A percentile compares a stretch with the other conserved stretches of the same genome.
Evolutionary conservation across 2,113 vertebrate genomes (phyloP).

Genomic region (Chaetodon auriga): DNA sequence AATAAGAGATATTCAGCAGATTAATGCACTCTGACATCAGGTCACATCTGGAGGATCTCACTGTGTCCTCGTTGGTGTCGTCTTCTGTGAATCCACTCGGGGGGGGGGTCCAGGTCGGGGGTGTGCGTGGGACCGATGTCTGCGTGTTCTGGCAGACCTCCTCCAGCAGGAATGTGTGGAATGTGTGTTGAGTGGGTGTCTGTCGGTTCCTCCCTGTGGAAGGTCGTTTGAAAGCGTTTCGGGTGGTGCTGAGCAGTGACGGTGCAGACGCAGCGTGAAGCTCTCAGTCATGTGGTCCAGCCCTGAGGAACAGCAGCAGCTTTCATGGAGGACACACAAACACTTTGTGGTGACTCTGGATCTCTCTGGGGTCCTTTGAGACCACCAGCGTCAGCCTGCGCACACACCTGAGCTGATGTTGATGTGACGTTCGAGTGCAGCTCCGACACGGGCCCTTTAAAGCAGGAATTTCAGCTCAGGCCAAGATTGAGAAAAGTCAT

Average conservation of each 20-base stretch:
- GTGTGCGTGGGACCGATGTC: not conserved
- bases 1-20: too few relatives aligned
- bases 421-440: slow-evolving; percentile 20
- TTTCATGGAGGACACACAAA: slow-evolving; percentile 46
- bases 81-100: not conserved
- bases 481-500: not conserved
- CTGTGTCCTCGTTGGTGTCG: not conserved
- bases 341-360: slow-evolving; percentile 19
- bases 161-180: slow-evolving; percentile 59
- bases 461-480: slow-evolving; percentile 8
- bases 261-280: too few relatives aligned
- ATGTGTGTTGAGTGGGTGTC: slow-evolving; percentile 10
- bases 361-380: slow-evolving; percentile 7
- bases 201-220: not conserved
- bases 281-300: slow-evolving; percentile 15
- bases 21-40: not conserved
- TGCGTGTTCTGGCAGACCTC: slow-evolving; percentile 30
- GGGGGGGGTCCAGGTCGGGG: not conserved
- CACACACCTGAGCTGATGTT: slow-evolving; percentile 4
- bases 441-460: not conserved
- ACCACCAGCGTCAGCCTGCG: slow-evolving; percentile 15
- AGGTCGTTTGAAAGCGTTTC: not conserved
- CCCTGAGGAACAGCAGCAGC: slow-evolving; percentile 31
- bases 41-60: not conserved
- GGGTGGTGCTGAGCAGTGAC: too few relatives aligned